These are phyloP conservation scores for Coecobrya sp. DNA, from an alignment of 2,888 invertebrate species.

Conservation along the genomic window DNA sequence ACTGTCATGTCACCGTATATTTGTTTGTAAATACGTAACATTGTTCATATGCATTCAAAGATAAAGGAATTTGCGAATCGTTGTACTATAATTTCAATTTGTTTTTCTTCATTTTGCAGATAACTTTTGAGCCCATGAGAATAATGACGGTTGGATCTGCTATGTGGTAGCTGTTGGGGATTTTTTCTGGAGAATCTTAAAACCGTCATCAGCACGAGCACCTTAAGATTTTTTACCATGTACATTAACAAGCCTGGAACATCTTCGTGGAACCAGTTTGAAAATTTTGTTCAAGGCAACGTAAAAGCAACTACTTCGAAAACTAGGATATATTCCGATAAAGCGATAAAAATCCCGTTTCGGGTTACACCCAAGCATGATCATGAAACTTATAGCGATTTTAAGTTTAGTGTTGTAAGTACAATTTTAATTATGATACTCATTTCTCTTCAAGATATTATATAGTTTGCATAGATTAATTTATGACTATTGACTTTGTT, in stretches of 20 bases:
- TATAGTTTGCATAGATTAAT: not conserved
- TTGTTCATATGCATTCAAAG: too few relatives aligned
- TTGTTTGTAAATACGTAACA: too few relatives aligned
- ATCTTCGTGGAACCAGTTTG: conserved; percentile 47
- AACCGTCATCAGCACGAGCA: not conserved
- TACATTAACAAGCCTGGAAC: conserved; percentile 59
- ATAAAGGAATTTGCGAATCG: too few relatives aligned
- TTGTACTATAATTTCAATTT: not conserved
- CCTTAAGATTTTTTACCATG: conserved; percentile 64
- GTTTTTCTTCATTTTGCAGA: not conserved
- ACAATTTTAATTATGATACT: not conserved
- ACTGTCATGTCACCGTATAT: not conserved
- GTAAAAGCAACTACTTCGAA: conserved; percentile 40
- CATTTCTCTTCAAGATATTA: not conserved
- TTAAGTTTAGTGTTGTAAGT: conserved; percentile 75
- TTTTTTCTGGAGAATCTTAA: conserved; percentile 59
- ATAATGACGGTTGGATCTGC: conserved; percentile 1
- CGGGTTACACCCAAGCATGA: conserved; percentile 27
- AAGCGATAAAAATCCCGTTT: conserved; percentile 68
- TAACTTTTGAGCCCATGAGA: not conserved
- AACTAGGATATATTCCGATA: conserved; percentile 68
- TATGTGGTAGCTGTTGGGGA: conserved; percentile 49
- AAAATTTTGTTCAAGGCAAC: conserved; percentile 67
- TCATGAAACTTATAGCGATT: conserved; percentile 71
- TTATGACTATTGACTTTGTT: not conserved